Conservation (phyloP, 2,113 vertebrate genomes). For the Bambusicola thoracicus region DNA sequence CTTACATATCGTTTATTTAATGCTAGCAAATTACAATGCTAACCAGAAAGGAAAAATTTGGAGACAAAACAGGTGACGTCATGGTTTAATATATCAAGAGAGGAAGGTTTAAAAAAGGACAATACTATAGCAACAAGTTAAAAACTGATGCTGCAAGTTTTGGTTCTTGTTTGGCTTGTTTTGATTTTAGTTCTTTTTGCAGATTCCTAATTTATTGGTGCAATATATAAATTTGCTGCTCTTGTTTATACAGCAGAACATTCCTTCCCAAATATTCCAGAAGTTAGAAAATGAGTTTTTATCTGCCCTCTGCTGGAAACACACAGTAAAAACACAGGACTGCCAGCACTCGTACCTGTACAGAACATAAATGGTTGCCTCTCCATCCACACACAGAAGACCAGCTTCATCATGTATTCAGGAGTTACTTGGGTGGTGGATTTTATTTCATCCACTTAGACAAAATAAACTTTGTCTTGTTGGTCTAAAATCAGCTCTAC, state of each 20-base stretch:
- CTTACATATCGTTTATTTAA: constrained; percentile 14
- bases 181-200: constrained; percentile 8
- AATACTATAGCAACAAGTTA: neutral
- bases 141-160: neutral
- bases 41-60: neutral
- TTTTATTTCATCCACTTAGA: neutral
- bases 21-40: constrained; percentile 4
- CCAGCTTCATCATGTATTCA: neutral
- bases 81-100: neutral
- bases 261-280: neutral
- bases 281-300: neutral
- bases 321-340: neutral
- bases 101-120: neutral
- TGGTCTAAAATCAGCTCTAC: neutral
- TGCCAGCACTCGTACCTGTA: neutral
- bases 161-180: neutral
- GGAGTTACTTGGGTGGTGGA: accelerated
- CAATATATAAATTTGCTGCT: neutral
- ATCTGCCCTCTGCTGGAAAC: constrained; percentile 63
- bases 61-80: constrained; percentile 16
- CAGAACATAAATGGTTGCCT: neutral
- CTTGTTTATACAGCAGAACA: neutral
- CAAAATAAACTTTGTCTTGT: neutral
- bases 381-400: neutral
- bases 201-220: neutral